A percentile compares a stretch with the other conserved stretches of the same genome.
phyloP scores from a whole-genome alignment of 1,140 invertebrate species.

The Drosophila sulfurigaster region DNA sequence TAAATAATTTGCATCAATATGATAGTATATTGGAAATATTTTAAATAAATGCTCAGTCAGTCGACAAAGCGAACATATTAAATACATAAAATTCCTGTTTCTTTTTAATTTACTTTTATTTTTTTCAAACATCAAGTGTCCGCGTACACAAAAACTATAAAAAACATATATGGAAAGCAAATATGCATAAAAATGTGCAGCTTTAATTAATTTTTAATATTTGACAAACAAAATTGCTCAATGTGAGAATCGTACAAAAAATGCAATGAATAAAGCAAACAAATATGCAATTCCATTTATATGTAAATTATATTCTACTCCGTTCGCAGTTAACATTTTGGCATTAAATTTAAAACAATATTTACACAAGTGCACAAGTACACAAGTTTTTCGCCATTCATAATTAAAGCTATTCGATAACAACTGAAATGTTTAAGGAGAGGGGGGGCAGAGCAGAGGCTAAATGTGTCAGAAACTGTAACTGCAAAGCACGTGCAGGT shows the following conservation, averaged over 20 bases:
- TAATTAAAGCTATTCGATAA: conserved; percentile 17
- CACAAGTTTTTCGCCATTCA: not conserved
- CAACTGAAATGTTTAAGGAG: not conserved
- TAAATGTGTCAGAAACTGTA: conserved; percentile 29
- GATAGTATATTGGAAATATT: too few relatives aligned
- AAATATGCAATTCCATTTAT: conserved; percentile 6
- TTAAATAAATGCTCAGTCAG: not conserved
- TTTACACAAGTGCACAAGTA: not conserved
- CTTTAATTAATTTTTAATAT: conserved; percentile 56
- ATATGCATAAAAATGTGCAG: conserved; percentile 22
- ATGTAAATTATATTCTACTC: conserved; percentile 37
- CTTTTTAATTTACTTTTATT: not conserved
- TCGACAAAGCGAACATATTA: not conserved
- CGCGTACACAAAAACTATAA: not conserved
- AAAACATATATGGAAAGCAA: not conserved
- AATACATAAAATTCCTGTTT: not conserved
- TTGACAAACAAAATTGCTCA: conserved; percentile 3
- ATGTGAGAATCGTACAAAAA: conserved; percentile 10
- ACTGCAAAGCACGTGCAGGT: conserved; percentile 57
- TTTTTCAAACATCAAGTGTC: not conserved
- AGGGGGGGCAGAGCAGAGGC: not conserved
- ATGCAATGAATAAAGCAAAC: conserved; percentile 11
- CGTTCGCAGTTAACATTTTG: not conserved
- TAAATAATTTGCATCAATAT: conserved; percentile 1
- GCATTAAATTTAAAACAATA: conserved; percentile 1